Evolutionary conservation across 2,113 vertebrate species (phyloP).

Genomic region (Austrofundulus limnaeus): DNA sequence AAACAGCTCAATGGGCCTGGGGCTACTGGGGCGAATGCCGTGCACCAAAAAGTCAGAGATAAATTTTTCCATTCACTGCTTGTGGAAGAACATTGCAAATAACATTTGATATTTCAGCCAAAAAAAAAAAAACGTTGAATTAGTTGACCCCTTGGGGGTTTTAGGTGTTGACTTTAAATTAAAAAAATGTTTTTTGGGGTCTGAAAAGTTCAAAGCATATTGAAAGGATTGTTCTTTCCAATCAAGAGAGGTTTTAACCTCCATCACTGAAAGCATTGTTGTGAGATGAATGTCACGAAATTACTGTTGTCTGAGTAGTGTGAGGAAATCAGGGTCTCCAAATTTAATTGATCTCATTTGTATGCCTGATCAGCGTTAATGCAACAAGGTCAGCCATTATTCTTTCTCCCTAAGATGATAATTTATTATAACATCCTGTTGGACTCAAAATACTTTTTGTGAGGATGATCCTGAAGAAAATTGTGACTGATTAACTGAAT

Average conservation of each 20-base stretch:
- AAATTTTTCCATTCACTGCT: background rate
- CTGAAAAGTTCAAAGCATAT: background rate
- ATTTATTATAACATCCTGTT: conserved; percentile 24
- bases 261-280: background rate
- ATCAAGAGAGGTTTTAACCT: background rate
- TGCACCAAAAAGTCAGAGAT: background rate
- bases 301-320: background rate
- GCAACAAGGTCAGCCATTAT: background rate
- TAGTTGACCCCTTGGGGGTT: background rate
- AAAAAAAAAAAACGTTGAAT: background rate
- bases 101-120: background rate
- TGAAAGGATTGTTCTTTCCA: background rate
- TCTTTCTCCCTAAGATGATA: conserved; percentile 14
- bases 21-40: conserved; percentile 22
- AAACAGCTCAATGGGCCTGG: conserved; percentile 20
- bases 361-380: background rate
- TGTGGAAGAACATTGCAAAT: background rate
- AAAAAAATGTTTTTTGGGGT: background rate
- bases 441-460: conserved; percentile 18
- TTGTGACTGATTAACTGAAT: no score
- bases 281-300: background rate
- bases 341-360: background rate
- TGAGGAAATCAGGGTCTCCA: background rate
- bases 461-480: conserved; percentile 16
- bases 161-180: background rate